These are phyloP conservation scores for Cephalopterus ornatus DNA, from an alignment of 2,113 vertebrate genomes.

Conservation along the genomic window DNA sequence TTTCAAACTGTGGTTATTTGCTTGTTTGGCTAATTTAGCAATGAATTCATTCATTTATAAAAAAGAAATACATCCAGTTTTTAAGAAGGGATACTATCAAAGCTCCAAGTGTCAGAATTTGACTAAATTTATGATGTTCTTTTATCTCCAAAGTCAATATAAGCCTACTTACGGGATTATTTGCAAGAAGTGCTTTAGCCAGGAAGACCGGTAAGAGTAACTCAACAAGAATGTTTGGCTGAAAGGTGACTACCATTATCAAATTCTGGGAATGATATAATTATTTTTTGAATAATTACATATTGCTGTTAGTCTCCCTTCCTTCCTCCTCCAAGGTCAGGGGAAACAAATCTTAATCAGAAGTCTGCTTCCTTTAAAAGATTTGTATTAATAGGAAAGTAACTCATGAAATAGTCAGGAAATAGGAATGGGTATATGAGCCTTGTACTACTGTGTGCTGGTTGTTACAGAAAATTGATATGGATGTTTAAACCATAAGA, in stretches of 20 bases:
- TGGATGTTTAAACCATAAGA: background rate
- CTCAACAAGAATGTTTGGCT: background rate
- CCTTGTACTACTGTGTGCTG: background rate
- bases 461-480: background rate
- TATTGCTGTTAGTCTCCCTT: background rate
- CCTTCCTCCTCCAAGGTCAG: background rate
- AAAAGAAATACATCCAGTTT: background rate
- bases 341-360: background rate
- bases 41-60: background rate
- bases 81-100: background rate
- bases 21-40: background rate
- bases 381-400: background rate
- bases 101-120: background rate
- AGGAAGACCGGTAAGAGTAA: background rate
- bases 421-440: background rate
- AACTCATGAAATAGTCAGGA: background rate
- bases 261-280: background rate
- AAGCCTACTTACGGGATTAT: background rate
- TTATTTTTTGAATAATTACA: background rate
- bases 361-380: background rate
- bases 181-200: background rate
- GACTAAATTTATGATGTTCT: background rate
- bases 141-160: conserved; percentile 10
- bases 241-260: background rate
- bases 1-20: background rate